Evolutionary conservation across 1,140 invertebrate species (phyloP), one percentile per base, ranked within the genome.

Genomic region (honey bee (Apis mellifera)): DNA sequence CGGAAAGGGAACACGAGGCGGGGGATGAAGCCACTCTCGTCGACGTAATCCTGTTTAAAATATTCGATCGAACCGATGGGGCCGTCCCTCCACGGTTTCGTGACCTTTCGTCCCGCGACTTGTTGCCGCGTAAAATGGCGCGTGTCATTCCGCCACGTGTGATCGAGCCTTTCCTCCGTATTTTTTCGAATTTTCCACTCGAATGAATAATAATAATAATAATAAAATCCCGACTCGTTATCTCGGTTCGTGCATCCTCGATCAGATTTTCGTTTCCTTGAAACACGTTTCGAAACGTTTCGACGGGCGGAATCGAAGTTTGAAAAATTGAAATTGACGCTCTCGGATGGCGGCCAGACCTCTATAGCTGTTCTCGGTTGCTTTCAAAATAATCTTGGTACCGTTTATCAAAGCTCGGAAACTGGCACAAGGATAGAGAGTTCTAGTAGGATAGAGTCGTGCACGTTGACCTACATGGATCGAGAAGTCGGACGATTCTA

Each of bases 391-490:
- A 74, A 74, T 64, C 66, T 62, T 57, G 64, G 79, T 21, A 52
- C 42, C 62, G 78, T 74, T 84, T 81, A 84, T 74, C 69, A 80
- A 74, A 83, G 62, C 42, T 62, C 26, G 68, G 21, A 23, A 86
- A 86, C 54, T 83, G 76, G 81, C 60, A 62, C 77, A 74, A 84
- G 82, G 76, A 42, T 42, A 42, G 32, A 42, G 32, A 42, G 32
- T 68, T 84, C 32, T 3, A 50, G 59, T 59, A 9, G n/a, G 68
- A 54, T 69, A 54, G 32, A 42, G 52, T 75, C 73, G 72, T 62
- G 74, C 74, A 69, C 62, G 76, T 84, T 84, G 82, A 80, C 77
- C 55, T 50, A 73, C 57, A 65, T 42, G 50, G n/a, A 26, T 42
- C 17, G 15, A 50, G 32, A 48, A 21, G 54, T 72, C 73, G 50